These are phyloP conservation scores for Paracanthobrama guichenoti DNA, from an alignment of 2,113 vertebrate species.

Conservation along the genomic window DNA sequence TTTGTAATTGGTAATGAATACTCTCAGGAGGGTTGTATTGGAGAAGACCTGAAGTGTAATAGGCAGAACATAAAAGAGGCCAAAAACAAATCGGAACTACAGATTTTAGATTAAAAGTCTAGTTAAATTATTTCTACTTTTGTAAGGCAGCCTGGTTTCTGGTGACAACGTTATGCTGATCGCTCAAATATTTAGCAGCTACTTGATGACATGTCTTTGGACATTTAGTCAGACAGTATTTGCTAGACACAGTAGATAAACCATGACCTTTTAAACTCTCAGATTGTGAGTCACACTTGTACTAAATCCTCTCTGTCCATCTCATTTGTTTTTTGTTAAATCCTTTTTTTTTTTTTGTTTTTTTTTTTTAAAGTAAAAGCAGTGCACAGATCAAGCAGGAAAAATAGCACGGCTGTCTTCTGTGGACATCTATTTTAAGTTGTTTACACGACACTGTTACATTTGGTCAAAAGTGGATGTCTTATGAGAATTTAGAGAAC, in stretches of 20 bases:
- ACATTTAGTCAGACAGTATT: conserved; percentile 5
- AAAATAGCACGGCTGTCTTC: conserved; percentile 31
- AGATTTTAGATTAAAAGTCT: background rate
- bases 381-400: conserved; percentile 15
- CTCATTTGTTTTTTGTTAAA: background rate
- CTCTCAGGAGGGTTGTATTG: background rate
- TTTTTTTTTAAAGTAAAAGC: background rate
- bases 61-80: background rate
- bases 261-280: conserved; percentile 22
- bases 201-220: background rate
- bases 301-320: conserved; percentile 1
- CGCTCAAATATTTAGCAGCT: background rate
- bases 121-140: conserved; percentile 5
- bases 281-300: background rate
- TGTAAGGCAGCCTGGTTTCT: background rate
- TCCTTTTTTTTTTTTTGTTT: background rate
- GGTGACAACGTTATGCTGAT: background rate
- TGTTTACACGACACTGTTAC: conserved; percentile 50
- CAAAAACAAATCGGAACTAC: background rate
- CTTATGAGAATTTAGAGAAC: background rate
- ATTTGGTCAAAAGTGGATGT: conserved; percentile 29
- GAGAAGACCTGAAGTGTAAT: background rate
- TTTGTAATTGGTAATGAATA: conserved; percentile 22
- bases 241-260: conserved; percentile 13
- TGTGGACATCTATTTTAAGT: conserved; percentile 43